A percentile compares a stretch with the other conserved stretches of the same genome.
phyloP scores from a whole-genome alignment of 2,888 invertebrate species.

The Drosophila meridionalis region DNA sequence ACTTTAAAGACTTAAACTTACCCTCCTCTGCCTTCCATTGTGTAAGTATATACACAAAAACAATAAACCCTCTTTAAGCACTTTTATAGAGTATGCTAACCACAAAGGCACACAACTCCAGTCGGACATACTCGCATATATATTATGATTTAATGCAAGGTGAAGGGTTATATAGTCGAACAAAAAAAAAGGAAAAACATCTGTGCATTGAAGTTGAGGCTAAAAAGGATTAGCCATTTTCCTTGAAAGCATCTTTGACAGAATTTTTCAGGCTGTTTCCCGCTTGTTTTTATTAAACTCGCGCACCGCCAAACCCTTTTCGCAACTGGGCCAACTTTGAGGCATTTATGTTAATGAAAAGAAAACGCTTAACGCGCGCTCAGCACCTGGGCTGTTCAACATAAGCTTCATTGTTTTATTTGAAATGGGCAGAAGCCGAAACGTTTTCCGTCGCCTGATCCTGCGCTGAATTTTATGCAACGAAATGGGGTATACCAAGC shows the following conservation, averaged over 20 bases:
- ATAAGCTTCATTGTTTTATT: constrained; percentile 61
- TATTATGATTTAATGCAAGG: background rate
- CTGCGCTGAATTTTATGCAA: constrained; percentile 58
- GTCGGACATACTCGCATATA: background rate
- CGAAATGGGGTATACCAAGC: constrained; percentile 11
- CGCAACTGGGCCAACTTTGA: constrained; percentile 40
- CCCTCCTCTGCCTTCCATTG: background rate
- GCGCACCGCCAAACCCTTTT: background rate
- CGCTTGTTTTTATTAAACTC: constrained; percentile 13
- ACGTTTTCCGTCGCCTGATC: constrained; percentile 43
- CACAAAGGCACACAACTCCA: constrained; percentile 1
- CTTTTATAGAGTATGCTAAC: background rate
- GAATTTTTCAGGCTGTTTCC: constrained; percentile 22
- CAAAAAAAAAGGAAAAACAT: background rate
- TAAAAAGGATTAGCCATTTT: constrained; percentile 38
- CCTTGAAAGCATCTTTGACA: constrained; percentile 28
- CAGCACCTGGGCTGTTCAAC: constrained; percentile 26
- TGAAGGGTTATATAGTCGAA: background rate
- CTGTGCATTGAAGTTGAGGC: constrained; percentile 9
- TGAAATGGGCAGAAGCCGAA: constrained; percentile 40
- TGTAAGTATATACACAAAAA: background rate
- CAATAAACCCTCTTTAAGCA: background rate
- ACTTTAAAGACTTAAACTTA: background rate
- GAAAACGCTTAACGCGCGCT: constrained; percentile 66
- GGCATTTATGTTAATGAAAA: constrained; percentile 74